Evolutionary conservation across 2,113 vertebrate genomes (phyloP).

Genomic region (Echinops telfairi): DNA sequence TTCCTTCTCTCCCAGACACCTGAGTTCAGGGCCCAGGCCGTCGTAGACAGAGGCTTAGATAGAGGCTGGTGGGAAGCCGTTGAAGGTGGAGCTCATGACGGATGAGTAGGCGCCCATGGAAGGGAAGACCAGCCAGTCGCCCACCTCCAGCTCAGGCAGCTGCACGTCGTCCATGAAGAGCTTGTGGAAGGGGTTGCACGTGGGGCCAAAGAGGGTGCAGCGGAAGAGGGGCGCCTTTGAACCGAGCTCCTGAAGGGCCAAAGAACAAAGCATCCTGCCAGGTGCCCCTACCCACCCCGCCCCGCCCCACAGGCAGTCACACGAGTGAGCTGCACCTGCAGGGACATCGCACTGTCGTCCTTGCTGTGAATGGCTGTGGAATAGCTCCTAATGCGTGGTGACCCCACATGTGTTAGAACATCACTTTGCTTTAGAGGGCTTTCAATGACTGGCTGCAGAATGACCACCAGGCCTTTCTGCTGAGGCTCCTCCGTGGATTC

Average conservation of each 20-base stretch:
- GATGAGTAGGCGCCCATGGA: conserved; percentile 80
- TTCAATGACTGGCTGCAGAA: no score
- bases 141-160: conserved; percentile 79
- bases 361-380: no score
- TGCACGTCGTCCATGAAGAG: conserved; percentile 62
- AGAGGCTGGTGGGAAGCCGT: accelerated
- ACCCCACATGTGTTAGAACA: no score
- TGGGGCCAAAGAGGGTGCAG: conserved; percentile 80
- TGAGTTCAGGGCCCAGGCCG: not conserved
- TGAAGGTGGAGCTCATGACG: accelerated
- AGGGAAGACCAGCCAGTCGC: conserved; percentile 85
- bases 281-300: no score
- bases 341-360: no score
- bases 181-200: not conserved
- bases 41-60: conserved; percentile 79
- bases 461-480: no score
- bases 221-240: conserved; percentile 28
- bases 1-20: not conserved
- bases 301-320: no score
- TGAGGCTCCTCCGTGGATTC: no score
- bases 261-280: no score
- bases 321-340: no score
- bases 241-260: conserved; percentile 68
- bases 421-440: no score
- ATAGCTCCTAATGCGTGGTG: no score